phyloP scores from a whole-genome alignment of 2,888 invertebrate species.

The Catocala sponsa region DNA sequence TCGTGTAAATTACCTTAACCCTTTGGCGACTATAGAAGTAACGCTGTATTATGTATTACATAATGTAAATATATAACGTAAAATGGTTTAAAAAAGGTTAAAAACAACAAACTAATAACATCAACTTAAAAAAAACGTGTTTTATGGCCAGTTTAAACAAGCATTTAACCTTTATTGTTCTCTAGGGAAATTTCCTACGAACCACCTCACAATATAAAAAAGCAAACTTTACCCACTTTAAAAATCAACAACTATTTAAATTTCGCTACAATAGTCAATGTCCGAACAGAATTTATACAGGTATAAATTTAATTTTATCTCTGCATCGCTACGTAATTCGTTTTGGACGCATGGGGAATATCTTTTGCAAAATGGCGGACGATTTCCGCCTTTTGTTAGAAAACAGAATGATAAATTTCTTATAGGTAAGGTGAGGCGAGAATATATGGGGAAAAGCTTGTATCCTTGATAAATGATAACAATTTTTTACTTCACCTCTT shows the following conservation, averaged over 20 bases:
- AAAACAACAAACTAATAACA: background rate
- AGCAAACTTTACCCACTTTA: too few species aligned
- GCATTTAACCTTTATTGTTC: conserved; percentile 9
- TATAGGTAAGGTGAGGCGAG: conserved; percentile 34
- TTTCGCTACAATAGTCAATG: background rate
- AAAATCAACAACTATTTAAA: too few species aligned
- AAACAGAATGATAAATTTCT: conserved; percentile 49
- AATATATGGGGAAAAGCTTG: conserved; percentile 48
- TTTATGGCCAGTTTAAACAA: conserved; percentile 3
- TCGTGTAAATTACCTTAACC: too few species aligned
- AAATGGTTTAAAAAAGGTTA: background rate
- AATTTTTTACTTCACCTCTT: conserved; percentile 42
- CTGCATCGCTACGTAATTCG: conserved; percentile 25
- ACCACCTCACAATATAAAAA: conserved; percentile 2
- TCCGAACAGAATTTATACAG: conserved; percentile 19
- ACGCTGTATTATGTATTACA: too few species aligned
- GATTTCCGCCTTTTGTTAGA: conserved; percentile 41
- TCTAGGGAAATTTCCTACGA: conserved; percentile 3
- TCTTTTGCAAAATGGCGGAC: conserved; percentile 36
- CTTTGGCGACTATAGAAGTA: too few species aligned
- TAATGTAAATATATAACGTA: background rate
- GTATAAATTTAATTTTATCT: conserved; percentile 20
- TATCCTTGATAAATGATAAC: conserved; percentile 52
- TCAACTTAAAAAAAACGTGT: background rate
- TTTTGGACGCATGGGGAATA: conserved; percentile 30